Percentiles rank a stretch among this genome's conserved stretches.
These are phyloP conservation scores for Chroicocephalus ridibundus DNA, from an alignment of 2,113 vertebrate species.

Conservation along the genomic window DNA sequence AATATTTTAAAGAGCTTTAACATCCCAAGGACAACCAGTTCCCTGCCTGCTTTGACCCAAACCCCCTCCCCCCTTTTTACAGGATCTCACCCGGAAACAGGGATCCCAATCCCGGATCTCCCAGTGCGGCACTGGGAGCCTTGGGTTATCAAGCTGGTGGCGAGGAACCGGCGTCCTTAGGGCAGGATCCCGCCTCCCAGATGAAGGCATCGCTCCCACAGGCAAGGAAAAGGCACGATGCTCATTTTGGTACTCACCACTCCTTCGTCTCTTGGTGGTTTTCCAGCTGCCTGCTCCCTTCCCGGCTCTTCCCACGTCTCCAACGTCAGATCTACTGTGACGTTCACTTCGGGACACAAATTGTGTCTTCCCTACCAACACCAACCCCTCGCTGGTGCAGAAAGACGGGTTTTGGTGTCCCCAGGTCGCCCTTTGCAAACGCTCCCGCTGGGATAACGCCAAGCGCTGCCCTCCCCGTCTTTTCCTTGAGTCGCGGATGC, in stretches of 20 bases:
- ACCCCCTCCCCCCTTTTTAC: neutral
- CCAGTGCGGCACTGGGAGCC: fast-evolving
- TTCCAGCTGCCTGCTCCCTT: neutral
- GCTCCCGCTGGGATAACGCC: neutral
- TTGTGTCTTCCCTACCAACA: neutral
- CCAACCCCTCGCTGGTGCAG: neutral
- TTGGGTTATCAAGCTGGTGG: neutral
- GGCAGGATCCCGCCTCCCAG: neutral
- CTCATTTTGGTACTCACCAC: neutral
- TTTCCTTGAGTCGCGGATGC: neutral
- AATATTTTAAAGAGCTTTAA: neutral
- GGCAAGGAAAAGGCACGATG: neutral
- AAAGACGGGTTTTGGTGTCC: neutral
- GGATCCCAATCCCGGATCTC: neutral
- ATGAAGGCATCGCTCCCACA: neutral
- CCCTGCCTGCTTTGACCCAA: neutral
- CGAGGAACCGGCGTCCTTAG: neutral
- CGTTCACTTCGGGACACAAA: fast-evolving
- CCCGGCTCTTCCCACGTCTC: neutral
- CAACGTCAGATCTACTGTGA: neutral
- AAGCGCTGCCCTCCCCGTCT: fast-evolving
- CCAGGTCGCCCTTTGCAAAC: neutral
- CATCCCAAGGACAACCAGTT: neutral
- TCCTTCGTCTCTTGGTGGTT: neutral
- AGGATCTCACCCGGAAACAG: neutral